Conservation (phyloP, 2,797 vertebrate genomes). For the Xenentodon cancila region DNA sequence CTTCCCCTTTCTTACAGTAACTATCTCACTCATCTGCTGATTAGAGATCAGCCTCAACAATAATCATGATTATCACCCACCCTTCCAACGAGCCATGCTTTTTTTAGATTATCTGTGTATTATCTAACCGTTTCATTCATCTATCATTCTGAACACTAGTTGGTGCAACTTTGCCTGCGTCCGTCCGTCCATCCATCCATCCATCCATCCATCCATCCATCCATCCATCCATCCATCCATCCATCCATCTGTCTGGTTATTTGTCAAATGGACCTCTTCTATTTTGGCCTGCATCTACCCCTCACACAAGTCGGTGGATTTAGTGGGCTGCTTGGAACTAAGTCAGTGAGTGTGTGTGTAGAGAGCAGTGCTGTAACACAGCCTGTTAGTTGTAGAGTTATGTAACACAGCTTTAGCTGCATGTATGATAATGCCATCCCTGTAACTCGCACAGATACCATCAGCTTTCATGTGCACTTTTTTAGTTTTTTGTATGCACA, state of each 20-base stretch:
- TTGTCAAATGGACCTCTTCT: slow-evolving; percentile 24
- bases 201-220: slow-evolving; percentile 8
- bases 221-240: background rate
- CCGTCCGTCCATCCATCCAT: background rate
- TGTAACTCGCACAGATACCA: slow-evolving; percentile 15
- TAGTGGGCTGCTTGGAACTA: slow-evolving; percentile 7
- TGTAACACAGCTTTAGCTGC: slow-evolving; percentile 63
- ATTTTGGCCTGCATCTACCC: slow-evolving; percentile 49
- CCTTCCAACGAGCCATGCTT: slow-evolving; percentile 9
- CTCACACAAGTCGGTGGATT: slow-evolving; percentile 29
- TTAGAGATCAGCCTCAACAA: background rate
- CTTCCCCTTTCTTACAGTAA: slow-evolving; percentile 13
- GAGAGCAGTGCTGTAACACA: slow-evolving; percentile 27
- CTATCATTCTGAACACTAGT: slow-evolving; percentile 29
- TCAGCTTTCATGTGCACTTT: slow-evolving; percentile 19
- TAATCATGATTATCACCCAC: slow-evolving; percentile 32
- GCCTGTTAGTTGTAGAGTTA: slow-evolving; percentile 63
- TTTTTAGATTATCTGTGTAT: slow-evolving; percentile 30
- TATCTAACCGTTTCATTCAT: slow-evolving; percentile 25
- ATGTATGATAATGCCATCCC: slow-evolving; percentile 54
- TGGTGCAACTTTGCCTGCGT: slow-evolving; percentile 8
- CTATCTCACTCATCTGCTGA: slow-evolving; percentile 23
- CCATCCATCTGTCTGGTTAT: slow-evolving; percentile 47
- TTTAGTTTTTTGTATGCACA: slow-evolving; percentile 6
- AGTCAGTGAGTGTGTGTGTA: slow-evolving; percentile 18